A percentile compares a stretch with the other conserved stretches of the same genome.
These are phyloP conservation scores for Cephus pulcher DNA, from an alignment of 2,888 invertebrate genomes.

Conservation along the genomic window DNA sequence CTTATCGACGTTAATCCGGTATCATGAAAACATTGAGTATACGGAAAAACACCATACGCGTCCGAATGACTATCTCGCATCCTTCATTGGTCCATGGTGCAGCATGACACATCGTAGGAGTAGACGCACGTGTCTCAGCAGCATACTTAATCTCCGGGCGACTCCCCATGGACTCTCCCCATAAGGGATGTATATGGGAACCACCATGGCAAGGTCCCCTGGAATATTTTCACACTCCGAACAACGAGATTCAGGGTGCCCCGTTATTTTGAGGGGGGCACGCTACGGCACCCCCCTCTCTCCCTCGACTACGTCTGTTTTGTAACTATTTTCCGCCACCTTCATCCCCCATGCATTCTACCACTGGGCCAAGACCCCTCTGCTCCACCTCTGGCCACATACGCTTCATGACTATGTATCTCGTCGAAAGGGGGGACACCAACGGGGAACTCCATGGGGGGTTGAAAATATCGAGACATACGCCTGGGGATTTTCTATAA, in stretches of 20 bases:
- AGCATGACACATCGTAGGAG: slow-evolving; percentile 3
- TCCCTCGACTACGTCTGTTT: slow-evolving; percentile 47
- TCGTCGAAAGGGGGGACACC: slow-evolving; percentile 24
- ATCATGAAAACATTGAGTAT: no score
- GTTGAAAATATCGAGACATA: slow-evolving; percentile 46
- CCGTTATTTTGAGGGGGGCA: no score
- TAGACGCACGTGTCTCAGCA: neutral
- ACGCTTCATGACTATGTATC: slow-evolving; percentile 47
- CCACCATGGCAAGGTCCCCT: slow-evolving; percentile 27
- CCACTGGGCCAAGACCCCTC: neutral
- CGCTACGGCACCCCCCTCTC: slow-evolving; percentile 19
- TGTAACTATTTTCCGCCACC: slow-evolving; percentile 59
- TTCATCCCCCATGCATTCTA: slow-evolving; percentile 22
- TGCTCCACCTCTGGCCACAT: slow-evolving; percentile 8
- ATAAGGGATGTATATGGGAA: no score
- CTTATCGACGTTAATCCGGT: no score
- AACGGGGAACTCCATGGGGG: slow-evolving; percentile 27
- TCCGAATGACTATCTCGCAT: no score
- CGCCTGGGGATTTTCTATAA: slow-evolving; percentile 48
- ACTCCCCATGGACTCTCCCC: slow-evolving; percentile 36
- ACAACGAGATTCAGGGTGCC: no score
- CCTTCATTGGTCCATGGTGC: neutral
- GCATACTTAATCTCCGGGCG: slow-evolving; percentile 29
- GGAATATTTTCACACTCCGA: slow-evolving; percentile 54
- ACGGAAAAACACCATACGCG: no score